Percentiles rank a stretch among this genome's conserved stretches.
phyloP scores from a whole-genome alignment of 2,888 invertebrate genomes.

The Podabrus alpinus region DNA sequence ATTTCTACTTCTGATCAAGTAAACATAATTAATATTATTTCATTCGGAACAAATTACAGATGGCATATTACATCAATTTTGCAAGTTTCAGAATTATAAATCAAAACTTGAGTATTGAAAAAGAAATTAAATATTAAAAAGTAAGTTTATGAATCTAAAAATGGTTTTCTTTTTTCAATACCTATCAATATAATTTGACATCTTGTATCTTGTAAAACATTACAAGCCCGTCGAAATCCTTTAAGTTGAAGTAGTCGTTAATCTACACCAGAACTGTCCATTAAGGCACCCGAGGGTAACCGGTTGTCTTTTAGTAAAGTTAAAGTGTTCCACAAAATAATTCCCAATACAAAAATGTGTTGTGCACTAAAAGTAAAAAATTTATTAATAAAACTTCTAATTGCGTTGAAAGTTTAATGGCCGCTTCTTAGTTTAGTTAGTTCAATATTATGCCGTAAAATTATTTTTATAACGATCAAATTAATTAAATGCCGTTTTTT shows the following conservation, averaged over 20 bases:
- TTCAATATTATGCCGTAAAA: not conserved
- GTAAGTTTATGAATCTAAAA: not conserved
- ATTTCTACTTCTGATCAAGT: too few relatives aligned
- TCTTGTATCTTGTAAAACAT: not conserved
- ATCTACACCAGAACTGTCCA: not conserved
- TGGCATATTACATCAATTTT: too few relatives aligned
- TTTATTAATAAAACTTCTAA: not conserved
- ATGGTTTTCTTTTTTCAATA: not conserved
- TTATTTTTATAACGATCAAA: not conserved
- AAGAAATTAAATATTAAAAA: not conserved
- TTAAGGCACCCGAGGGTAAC: not conserved
- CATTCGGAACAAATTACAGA: not conserved
- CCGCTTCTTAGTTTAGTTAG: not conserved
- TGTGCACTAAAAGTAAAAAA: not conserved
- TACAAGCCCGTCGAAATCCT: not conserved
- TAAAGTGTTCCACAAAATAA: not conserved
- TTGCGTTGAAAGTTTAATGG: not conserved
- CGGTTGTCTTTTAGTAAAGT: not conserved
- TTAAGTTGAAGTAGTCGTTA: not conserved
- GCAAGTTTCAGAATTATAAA: too few relatives aligned
- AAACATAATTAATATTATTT: not conserved
- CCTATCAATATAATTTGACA: not conserved
- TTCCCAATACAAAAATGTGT: not conserved
- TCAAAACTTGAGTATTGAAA: not conserved
- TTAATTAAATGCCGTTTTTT: not conserved